A percentile compares a stretch with the other conserved stretches of the same genome.
Evolutionary conservation across 1,140 invertebrate species (phyloP).

Genomic region (Steinernema feltiae): DNA sequence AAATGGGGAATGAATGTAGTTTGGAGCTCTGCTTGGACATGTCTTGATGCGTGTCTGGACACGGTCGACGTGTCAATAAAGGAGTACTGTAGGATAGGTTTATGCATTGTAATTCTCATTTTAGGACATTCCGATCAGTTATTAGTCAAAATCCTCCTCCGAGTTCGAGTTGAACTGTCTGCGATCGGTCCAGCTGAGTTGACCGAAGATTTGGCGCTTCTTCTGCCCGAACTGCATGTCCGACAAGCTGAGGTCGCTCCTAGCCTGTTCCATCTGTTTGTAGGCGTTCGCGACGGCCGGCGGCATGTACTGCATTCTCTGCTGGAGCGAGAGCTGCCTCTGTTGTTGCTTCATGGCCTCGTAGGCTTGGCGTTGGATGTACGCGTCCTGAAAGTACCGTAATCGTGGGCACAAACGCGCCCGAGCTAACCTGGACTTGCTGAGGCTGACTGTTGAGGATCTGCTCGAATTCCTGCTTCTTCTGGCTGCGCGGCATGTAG

Average conservation of each 20-base stretch:
- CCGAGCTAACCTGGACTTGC: not conserved
- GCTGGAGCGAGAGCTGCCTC: not conserved
- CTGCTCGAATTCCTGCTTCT: not conserved
- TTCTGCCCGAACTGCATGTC: not conserved
- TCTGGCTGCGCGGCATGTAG: not conserved
- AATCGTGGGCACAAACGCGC: not conserved
- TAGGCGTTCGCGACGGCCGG: not conserved
- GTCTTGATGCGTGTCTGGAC: no score
- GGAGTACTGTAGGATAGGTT: no score
- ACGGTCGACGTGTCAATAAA: no score
- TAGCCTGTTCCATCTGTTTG: not conserved
- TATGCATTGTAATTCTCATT: no score
- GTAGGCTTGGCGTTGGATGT: not conserved
- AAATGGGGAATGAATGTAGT: no score
- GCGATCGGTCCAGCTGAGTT: not conserved
- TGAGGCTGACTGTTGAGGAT: not conserved
- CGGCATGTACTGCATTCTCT: not conserved
- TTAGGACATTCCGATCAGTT: no score
- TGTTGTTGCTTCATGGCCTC: not conserved
- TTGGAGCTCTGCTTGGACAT: no score
- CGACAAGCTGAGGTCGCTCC: not conserved
- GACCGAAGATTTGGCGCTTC: not conserved
- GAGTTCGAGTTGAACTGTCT: not conserved
- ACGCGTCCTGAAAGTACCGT: not conserved
- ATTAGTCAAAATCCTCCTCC: not conserved